phyloP scores from a whole-genome alignment of 2,888 invertebrate species.

The Scaptodrosophila latifasciaeformis region DNA sequence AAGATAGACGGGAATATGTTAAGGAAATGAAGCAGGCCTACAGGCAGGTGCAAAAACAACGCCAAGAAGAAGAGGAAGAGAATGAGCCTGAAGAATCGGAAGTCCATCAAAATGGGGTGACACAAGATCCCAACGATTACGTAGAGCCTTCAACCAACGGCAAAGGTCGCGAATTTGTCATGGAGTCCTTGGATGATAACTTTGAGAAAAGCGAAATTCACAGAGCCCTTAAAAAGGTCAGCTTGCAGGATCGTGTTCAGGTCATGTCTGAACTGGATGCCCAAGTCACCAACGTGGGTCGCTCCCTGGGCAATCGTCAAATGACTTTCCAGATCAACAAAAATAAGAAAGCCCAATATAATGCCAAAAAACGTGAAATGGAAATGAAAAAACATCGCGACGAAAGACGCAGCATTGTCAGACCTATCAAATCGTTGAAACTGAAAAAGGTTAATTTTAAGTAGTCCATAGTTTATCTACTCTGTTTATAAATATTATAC shows the following conservation, averaged over 20 bases:
- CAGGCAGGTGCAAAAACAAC: slow-evolving; percentile 75
- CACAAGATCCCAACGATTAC: slow-evolving; percentile 26
- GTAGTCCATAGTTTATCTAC: slow-evolving; percentile 37
- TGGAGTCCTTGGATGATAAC: slow-evolving; percentile 79
- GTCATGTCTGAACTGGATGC: slow-evolving; percentile 76
- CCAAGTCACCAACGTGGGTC: slow-evolving; percentile 75
- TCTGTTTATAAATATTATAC: slow-evolving; percentile 26
- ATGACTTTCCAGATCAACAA: slow-evolving; percentile 84
- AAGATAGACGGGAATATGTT: slow-evolving; percentile 87
- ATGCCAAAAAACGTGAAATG: slow-evolving; percentile 78
- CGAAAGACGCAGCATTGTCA: slow-evolving; percentile 81
- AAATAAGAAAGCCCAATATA: slow-evolving; percentile 77
- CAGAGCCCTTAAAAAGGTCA: slow-evolving; percentile 57
- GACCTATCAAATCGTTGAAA: slow-evolving; percentile 76
- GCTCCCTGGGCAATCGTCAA: slow-evolving; percentile 84
- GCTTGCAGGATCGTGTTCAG: slow-evolving; percentile 83
- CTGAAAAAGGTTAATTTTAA: slow-evolving; percentile 74
- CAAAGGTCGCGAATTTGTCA: slow-evolving; percentile 74
- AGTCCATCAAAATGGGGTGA: slow-evolving; percentile 62
- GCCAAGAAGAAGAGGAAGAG: slow-evolving; percentile 65
- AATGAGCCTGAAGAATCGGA: slow-evolving; percentile 69
- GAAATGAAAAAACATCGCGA: slow-evolving; percentile 81
- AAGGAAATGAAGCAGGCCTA: slow-evolving; percentile 85
- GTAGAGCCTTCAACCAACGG: slow-evolving; percentile 29
- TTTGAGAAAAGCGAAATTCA: slow-evolving; percentile 68